Evolutionary conservation across 1,140 invertebrate species (phyloP), one percentile per base, ranked within the genome.

Genomic region (Ladona fulva): DNA sequence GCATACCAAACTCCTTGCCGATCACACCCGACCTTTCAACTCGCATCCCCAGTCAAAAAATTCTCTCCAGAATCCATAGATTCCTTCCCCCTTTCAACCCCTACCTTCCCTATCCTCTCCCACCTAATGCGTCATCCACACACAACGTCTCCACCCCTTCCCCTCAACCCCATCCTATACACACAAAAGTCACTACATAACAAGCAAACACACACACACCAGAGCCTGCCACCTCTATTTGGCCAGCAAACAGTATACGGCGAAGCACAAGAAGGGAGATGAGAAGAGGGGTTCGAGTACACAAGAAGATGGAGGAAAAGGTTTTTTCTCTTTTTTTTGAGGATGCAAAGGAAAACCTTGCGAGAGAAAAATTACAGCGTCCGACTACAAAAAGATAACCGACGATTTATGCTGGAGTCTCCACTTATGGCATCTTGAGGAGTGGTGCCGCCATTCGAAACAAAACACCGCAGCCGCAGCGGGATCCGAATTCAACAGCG

Each of bases 141-240:
- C 52, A 66, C 52, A 66, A 66, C 52, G 14, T 22, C 52, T 22
- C 52, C 52, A 19, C 52, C 52, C n/a, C 3, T 12, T 12, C 52
- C 52, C 12, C 52, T 5, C 12, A 19, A 66, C 52, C 52, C 52
- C 52, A 22, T 66, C 52, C 52, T 66, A 66, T 66, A 66, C 52
- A 66, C 52, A 66, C 52, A 66, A 66, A 66, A 66, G 52, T 66
- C 52, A 19, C 16, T 66, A 66, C 52, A 66, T 66, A 66, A 66
- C 52, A 66, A 66, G n/a, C 52, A 66, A 66, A 66, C 52, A 66
- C 14, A 66, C 52, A 66, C 52, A 66, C 52, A 66, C 52, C 52
- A 66, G 52, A 6, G 52, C n/a, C 52, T 66, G 52, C 52, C 52
- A 66, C 52, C 52, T 66, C 52, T 66, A 66, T 66, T 66, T 66